phyloP scores from a whole-genome alignment of 1,140 invertebrate species.

The Plutomurus gul region DNA sequence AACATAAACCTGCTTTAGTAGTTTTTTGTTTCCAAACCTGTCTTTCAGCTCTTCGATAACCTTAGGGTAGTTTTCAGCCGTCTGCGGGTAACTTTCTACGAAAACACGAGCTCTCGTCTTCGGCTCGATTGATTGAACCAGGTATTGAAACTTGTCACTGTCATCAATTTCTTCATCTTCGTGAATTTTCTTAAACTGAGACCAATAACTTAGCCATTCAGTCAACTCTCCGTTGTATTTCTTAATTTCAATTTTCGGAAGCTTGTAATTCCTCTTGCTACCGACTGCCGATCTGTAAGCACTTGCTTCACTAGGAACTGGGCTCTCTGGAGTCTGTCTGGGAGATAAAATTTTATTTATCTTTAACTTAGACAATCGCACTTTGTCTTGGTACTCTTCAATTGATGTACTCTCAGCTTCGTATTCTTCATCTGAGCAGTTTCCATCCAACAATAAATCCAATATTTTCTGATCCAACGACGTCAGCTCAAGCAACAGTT shows the following conservation, averaged over 20 bases:
- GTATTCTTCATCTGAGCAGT: background rate
- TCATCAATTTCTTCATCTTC: slow-evolving; percentile 53
- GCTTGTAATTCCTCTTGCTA: slow-evolving; percentile 26
- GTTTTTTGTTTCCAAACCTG: background rate
- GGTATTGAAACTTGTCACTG: slow-evolving; percentile 55
- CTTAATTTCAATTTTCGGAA: slow-evolving; percentile 55
- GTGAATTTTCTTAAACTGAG: slow-evolving; percentile 57
- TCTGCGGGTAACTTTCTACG: slow-evolving; percentile 3
- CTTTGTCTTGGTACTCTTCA: background rate
- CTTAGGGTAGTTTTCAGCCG: slow-evolving; percentile 36
- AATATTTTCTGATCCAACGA: background rate
- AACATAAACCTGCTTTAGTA: slow-evolving; percentile 31
- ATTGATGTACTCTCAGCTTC: background rate
- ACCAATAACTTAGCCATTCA: slow-evolving; percentile 58
- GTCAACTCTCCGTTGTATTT: slow-evolving; percentile 56
- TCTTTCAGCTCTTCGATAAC: slow-evolving; percentile 12
- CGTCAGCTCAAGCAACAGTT: background rate
- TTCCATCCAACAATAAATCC: background rate
- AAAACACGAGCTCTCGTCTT: slow-evolving; percentile 19
- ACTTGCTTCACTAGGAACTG: background rate
- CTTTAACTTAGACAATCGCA: background rate
- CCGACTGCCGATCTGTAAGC: background rate
- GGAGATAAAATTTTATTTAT: background rate
- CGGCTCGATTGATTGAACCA: slow-evolving; percentile 29
- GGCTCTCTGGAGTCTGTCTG: background rate